These are phyloP conservation scores for Cyclura pinguis DNA, from an alignment of 2,797 vertebrate species.

Conservation along the genomic window DNA sequence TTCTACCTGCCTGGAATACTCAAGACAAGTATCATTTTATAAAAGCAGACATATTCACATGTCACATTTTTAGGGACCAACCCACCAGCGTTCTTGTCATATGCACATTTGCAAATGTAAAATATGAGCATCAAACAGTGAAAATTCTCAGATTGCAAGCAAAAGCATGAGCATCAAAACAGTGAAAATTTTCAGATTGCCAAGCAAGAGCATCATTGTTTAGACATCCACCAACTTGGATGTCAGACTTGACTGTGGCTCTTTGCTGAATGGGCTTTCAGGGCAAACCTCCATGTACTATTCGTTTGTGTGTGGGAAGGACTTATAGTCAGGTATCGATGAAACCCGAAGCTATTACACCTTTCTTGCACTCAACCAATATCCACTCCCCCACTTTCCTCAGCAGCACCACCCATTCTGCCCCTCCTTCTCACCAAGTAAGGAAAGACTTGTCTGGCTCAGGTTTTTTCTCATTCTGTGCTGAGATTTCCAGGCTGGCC, in stretches of 20 bases:
- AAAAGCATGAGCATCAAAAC: background rate
- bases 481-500: constrained; percentile 90
- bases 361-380: background rate
- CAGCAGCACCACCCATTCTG: background rate
- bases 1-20: background rate
- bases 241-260: background rate
- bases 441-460: constrained; percentile 88
- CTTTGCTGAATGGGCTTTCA: background rate
- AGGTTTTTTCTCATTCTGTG: constrained; percentile 87
- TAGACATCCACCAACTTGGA: background rate
- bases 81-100: background rate
- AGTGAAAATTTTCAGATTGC: background rate
- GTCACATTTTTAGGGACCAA: background rate
- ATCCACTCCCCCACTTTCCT: background rate
- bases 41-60: background rate
- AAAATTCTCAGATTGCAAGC: no score
- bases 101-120: background rate
- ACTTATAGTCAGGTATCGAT: no score
- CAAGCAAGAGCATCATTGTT: background rate
- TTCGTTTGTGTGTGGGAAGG: background rate
- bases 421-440: constrained; percentile 81
- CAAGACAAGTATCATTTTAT: no score
- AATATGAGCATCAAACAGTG: background rate
- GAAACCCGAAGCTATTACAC: background rate
- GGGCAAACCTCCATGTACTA: background rate